Percentiles rank a stretch among this genome's conserved stretches.
Conservation (phyloP, 2,888 invertebrate genomes). For the Artemia sinica region DNA sequence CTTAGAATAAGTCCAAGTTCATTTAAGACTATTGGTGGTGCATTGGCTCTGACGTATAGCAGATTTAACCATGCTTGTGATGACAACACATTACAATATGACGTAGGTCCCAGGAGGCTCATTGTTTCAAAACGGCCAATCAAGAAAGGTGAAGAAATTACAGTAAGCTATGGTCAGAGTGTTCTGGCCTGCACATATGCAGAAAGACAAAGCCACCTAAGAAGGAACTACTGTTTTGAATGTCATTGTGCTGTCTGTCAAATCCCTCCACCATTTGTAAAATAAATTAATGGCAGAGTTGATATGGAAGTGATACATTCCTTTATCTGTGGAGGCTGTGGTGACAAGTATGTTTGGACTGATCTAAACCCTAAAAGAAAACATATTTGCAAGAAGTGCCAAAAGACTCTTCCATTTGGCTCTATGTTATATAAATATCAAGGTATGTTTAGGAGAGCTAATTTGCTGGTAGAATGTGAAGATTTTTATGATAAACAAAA, state of each 20-base stretch:
- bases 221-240: not conserved
- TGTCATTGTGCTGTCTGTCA: slow-evolving; percentile 2
- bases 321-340: no score
- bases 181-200: not conserved
- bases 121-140: not conserved
- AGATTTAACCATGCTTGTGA: slow-evolving; percentile 4
- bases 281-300: not conserved
- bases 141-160: not conserved
- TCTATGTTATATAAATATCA: no score
- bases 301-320: no score
- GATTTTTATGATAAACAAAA: no score
- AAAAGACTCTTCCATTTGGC: no score
- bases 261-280: not conserved
- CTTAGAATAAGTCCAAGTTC: not conserved
- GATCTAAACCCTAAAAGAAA: no score
- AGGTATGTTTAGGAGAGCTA: no score
- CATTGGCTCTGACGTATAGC: not conserved
- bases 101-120: not conserved
- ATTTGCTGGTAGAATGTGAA: no score
- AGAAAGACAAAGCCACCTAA: not conserved
- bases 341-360: no score
- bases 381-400: no score
- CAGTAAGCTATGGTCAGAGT: not conserved
- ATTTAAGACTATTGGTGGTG: not conserved
- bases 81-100: not conserved